Evolutionary conservation across 2,888 invertebrate genomes (phyloP), one percentile per base, ranked within the genome.

Genomic region (Tenthredo livida): DNA sequence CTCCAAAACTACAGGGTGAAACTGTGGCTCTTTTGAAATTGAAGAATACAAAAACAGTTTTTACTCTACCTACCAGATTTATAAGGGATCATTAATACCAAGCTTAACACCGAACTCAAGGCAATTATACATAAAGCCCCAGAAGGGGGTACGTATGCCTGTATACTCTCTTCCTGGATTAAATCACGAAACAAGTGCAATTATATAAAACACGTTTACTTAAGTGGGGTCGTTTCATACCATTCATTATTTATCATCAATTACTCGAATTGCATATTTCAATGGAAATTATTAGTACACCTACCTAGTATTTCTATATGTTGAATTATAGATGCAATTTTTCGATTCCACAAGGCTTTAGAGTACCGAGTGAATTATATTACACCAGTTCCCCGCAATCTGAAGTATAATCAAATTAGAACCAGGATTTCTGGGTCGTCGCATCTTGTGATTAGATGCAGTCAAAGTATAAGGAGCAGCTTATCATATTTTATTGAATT

Each of bases 71-170:
- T 54, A 54, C 6, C 72, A n/a, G 72, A 73, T 73, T 21, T 37
- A 73, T 9, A 10, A 17, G 17, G 72, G n/a, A 43, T 40, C 72
- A 73, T 73, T 73, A 73, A 40, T 21, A 40, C 37, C 9, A 9
- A 73, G 40, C 40, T 73, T 21, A 73, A 73, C 37, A 43, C 40
- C 21, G 40, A 67, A 67, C 67, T 67, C 67, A 1, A 33, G 67
- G 67, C 12, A 29, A 67, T 67, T 67, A 25, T 67, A 67, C 29
- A 67, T 15, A 25, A 33, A 67, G 17, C 67, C 29, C 54, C n/a
- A n/a, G 6, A 17, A 54, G 54, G 54, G 54, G 54, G n/a, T 54
- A 54, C 54, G 54, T 54, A 7, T 47, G 47, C 47, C 47, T 47
- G 3, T 47, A 47, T n/a, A 54, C 3, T n/a, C 54, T 54, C 6